Conservation (phyloP, 2,797 vertebrate genomes). For the Halcyon leucocephala region DNA sequence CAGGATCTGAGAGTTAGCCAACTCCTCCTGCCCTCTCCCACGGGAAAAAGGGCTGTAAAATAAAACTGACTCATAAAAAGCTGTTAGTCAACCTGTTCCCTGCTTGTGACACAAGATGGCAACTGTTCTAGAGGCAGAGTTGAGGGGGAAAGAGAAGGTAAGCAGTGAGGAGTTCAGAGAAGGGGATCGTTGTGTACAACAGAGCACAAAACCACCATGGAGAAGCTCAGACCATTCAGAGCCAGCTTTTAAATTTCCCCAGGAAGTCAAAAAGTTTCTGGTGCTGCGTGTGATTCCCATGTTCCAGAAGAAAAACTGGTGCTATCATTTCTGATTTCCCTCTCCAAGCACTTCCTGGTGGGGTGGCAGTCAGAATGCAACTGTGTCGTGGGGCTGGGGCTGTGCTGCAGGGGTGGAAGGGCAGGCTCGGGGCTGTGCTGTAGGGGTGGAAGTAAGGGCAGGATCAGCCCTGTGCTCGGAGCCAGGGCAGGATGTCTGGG, state of each 20-base stretch:
- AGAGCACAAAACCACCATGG: not conserved
- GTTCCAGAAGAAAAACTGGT: not conserved
- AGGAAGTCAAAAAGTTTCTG: not conserved
- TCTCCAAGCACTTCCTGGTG: fast-evolving
- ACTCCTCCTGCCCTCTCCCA: constrained; percentile 25
- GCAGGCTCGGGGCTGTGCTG: not conserved
- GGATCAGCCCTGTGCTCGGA: not conserved
- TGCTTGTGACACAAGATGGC: not conserved
- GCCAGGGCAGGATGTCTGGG: fast-evolving
- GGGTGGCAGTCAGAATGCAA: not conserved
- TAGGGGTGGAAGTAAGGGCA: fast-evolving
- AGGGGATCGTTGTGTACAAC: not conserved
- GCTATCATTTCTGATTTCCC: fast-evolving
- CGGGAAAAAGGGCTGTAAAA: constrained; percentile 43
- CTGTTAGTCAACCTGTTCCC: constrained; percentile 23
- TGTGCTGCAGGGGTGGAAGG: fast-evolving
- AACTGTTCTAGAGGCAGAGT: not conserved
- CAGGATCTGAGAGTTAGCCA: constrained; percentile 33
- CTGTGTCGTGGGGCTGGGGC: not conserved
- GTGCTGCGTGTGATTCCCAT: not conserved
- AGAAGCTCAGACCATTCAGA: not conserved
- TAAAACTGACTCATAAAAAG: constrained; percentile 48
- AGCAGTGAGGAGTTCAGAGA: not conserved
- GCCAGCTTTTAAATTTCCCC: not conserved
- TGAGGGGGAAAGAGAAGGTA: not conserved